Percentiles rank a stretch among this genome's conserved stretches.
phyloP scores from a whole-genome alignment of 2,113 vertebrate species.

The Porphyrio hochstetteri region DNA sequence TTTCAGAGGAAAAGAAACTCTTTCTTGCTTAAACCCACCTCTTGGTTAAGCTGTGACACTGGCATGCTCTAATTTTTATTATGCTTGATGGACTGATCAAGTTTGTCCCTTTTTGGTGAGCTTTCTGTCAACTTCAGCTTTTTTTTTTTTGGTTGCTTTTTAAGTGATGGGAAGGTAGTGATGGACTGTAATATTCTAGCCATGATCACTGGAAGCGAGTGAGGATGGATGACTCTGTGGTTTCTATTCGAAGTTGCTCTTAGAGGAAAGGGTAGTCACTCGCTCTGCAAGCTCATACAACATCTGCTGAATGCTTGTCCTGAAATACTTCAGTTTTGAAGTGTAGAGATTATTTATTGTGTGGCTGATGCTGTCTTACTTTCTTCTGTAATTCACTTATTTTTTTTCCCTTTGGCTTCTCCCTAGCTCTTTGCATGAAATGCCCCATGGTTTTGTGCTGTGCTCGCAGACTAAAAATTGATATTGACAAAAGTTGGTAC shows the following conservation, averaged over 20 bases:
- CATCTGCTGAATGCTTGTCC: not conserved
- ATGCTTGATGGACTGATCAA: fast-evolving
- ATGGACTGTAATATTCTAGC: fast-evolving
- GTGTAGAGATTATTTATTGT: not conserved
- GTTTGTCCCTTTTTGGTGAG: not conserved
- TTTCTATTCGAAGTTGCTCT: not conserved
- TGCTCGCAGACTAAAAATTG: not conserved
- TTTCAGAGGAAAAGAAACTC: not conserved
- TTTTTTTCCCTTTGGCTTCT: not conserved
- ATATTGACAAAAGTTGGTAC: not conserved
- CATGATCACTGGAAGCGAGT: fast-evolving
- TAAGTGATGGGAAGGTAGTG: fast-evolving
- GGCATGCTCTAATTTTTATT: fast-evolving
- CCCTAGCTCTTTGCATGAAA: not conserved
- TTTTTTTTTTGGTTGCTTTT: not conserved
- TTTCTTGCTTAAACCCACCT: not conserved
- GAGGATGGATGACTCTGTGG: not conserved
- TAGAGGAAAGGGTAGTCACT: not conserved
- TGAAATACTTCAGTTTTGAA: not conserved
- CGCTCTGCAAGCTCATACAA: not conserved
- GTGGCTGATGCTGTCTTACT: not conserved
- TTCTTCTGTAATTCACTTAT: not conserved
- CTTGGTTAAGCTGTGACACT: not conserved
- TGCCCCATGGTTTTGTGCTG: not conserved
- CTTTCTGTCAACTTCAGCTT: not conserved